phyloP scores from a whole-genome alignment of 2,888 invertebrate species.

The Ceratothoa steindachneri region DNA sequence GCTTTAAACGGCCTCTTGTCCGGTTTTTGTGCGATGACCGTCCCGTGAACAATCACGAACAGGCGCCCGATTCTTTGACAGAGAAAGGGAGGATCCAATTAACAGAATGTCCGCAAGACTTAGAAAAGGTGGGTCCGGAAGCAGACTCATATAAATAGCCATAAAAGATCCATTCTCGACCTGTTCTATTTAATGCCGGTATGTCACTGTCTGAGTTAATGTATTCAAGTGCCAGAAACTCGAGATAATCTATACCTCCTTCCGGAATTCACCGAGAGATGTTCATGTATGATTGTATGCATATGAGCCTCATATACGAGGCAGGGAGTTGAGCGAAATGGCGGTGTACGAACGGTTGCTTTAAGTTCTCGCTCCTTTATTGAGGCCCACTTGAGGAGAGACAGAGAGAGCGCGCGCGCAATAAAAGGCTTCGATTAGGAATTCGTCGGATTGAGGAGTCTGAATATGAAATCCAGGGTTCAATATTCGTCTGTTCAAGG shows the following conservation, averaged over 20 bases:
- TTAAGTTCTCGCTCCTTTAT: too few relatives aligned
- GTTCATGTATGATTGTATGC: neutral
- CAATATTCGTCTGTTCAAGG: conserved; percentile 1
- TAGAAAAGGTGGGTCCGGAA: neutral
- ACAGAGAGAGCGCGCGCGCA: too few relatives aligned
- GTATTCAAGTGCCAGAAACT: neutral
- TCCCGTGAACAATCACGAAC: neutral
- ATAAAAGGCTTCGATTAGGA: too few relatives aligned
- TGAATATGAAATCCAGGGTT: neutral
- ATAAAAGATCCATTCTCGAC: conserved; percentile 7
- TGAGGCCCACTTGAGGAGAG: too few relatives aligned
- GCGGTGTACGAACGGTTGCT: too few relatives aligned
- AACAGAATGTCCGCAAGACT: conserved; percentile 4
- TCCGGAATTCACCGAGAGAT: neutral
- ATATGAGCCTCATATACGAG: neutral
- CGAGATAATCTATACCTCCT: neutral
- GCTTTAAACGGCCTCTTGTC: too few relatives aligned
- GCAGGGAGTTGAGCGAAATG: too few relatives aligned
- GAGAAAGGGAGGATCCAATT: conserved; percentile 2
- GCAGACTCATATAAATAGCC: neutral
- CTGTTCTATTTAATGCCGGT: conserved; percentile 5
- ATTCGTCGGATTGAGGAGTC: neutral
- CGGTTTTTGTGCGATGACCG: too few relatives aligned
- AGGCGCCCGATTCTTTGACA: conserved; percentile 5
- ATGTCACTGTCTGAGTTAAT: conserved; percentile 1